These are phyloP conservation scores for Orussus abietinus DNA, from an alignment of 1,140 invertebrate genomes.

Conservation along the genomic window DNA sequence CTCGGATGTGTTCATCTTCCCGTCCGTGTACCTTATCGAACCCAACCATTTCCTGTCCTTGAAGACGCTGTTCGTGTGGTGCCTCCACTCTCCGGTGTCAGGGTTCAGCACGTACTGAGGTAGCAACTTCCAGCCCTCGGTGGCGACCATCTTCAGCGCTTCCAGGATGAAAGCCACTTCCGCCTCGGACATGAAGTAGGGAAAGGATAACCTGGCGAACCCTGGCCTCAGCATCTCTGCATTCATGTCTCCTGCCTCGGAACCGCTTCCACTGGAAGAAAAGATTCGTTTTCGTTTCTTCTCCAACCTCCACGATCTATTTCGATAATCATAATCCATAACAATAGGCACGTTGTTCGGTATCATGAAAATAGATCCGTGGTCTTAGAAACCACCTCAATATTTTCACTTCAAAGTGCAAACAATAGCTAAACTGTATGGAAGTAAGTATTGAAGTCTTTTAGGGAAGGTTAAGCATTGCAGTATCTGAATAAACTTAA, in stretches of 20 bases:
- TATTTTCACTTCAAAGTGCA: background rate
- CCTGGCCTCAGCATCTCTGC: conserved; percentile 81
- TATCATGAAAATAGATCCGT: too few relatives aligned
- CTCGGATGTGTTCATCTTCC: conserved; percentile 70
- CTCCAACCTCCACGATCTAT: too few relatives aligned
- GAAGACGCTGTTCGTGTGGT: conserved; percentile 73
- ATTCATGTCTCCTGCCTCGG: conserved; percentile 36
- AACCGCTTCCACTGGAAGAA: conserved; percentile 24
- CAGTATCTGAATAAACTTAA: too few relatives aligned
- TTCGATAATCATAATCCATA: too few relatives aligned
- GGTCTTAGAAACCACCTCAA: too few relatives aligned
- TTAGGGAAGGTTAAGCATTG: too few relatives aligned
- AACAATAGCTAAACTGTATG: background rate
- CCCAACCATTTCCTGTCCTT: conserved; percentile 80
- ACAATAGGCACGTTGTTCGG: background rate
- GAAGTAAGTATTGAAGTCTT: too few relatives aligned
- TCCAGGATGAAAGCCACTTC: conserved; percentile 80
- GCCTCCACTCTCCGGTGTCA: conserved; percentile 86
- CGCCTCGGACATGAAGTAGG: conserved; percentile 78
- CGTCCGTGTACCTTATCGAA: conserved; percentile 72
- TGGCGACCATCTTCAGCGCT: conserved; percentile 82
- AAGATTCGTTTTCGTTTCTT: conserved; percentile 3
- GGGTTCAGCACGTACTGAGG: conserved; percentile 83
- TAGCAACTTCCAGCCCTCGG: conserved; percentile 84
- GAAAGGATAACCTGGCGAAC: conserved; percentile 79